Evolutionary conservation across 2,888 invertebrate species (phyloP), one percentile per base, ranked within the genome.

Genomic region (Dasysyrphus albostriatus): DNA sequence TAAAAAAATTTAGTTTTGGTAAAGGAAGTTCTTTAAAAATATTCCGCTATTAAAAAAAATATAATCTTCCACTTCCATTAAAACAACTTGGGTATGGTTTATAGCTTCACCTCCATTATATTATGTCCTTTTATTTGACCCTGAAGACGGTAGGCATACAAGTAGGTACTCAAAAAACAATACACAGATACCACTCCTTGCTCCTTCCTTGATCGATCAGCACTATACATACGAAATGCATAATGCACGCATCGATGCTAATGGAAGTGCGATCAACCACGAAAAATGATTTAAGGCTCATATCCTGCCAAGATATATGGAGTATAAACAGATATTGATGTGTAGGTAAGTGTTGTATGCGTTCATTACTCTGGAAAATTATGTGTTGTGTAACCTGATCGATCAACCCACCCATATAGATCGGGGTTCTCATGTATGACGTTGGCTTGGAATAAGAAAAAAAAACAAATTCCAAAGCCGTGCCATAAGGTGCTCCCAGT

Each of bases 251-350:
- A 81, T 85, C 81, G 73, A 69, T 67, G 74, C 75, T 83, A 87
- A 87, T 87, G 87, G 83, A 81, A 82, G 83, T 83, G 88, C 88
- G 79, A 84, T 89, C 84, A 88, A 79, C 78, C 88, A 88, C 84
- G 88, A 88, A 89, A 89, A 89, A 88, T 88, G 84, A 88, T 88
- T 88, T 88, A 88, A 88, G 77, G 87, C 88, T 87, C 84, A 89
- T 85, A 89, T 89, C 89, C 89, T 89, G 89, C 83, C 67, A 54
- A 19, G 19, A 34, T 24, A 61, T 39, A 61, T 39, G 2, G 19
- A 32, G 16, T 49, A n/a, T n/a, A n/a, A n/a, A n/a, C n/a, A 34
- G 16, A 12, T 14, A 54, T 34, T 16, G 6, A 54, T n/a, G 54
- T 51, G 24, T 47, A 54, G 10, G 6, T 54, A 10, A 51, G 58